A percentile compares a stretch with the other conserved stretches of the same genome.
phyloP scores from a whole-genome alignment of 2,797 vertebrate genomes.

The Cynodonichthys magdalenae region DNA sequence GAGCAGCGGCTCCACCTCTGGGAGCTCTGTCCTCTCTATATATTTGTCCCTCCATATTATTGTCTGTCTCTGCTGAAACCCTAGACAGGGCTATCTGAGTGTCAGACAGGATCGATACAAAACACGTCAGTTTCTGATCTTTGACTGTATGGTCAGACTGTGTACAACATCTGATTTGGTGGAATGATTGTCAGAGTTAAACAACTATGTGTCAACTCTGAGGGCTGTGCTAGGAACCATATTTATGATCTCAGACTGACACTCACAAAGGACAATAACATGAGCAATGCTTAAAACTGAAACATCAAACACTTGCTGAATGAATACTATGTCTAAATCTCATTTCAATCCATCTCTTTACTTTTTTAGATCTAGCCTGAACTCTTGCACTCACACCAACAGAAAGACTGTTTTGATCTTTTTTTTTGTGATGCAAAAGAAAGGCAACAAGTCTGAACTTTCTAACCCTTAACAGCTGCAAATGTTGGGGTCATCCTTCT shows the following conservation, averaged over 20 bases:
- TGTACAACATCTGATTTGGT: slow-evolving; percentile 57
- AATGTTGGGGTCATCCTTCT: no score
- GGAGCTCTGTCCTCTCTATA: slow-evolving; percentile 32
- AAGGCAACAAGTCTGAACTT: no score
- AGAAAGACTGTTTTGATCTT: no score
- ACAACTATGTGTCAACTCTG: slow-evolving; percentile 22
- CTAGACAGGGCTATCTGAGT: slow-evolving; percentile 57
- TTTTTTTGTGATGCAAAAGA: no score
- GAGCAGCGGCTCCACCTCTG: slow-evolving; percentile 64
- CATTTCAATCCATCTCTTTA: no score
- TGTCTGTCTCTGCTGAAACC: slow-evolving; percentile 50
- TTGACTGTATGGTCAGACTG: slow-evolving; percentile 50
- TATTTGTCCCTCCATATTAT: slow-evolving; percentile 35
- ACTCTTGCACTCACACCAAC: no score
- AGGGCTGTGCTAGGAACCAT: not conserved
- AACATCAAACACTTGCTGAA: not conserved
- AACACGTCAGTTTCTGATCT: slow-evolving; percentile 59
- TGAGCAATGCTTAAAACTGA: not conserved
- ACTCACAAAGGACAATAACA: not conserved
- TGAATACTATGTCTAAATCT: not conserved
- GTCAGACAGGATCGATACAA: slow-evolving; percentile 72
- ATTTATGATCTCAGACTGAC: not conserved
- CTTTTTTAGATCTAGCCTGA: no score
- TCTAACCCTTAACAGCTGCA: no score
- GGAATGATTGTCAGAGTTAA: slow-evolving; percentile 40